Evolutionary conservation across 1,140 invertebrate genomes (phyloP), one percentile per base, ranked within the genome.

Genomic region (Lucilia cuprina): DNA sequence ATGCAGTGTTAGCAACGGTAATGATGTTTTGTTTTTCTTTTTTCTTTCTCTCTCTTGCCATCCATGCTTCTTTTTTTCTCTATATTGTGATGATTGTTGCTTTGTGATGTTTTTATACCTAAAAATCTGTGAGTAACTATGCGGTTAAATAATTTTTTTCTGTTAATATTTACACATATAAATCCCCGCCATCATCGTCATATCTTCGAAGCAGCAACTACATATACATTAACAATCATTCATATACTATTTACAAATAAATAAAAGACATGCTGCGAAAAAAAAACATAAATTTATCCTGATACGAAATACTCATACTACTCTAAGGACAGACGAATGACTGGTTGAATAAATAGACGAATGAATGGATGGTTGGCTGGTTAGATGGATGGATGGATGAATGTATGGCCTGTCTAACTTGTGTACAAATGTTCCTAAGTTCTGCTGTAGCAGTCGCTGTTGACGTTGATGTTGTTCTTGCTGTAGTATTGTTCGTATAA

Each of bases 81-180:
- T 30, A 30, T 30, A 10, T n/a, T 19, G 7, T 21, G 65, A 70
- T 70, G 19, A 9, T 65, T 30, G 60, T 17, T 70, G 65, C n/a
- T 70, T 19, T 70, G 4, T 21, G n/a, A 21, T 55, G 12, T 55
- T 55, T 70, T 70, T 70, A 21, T 60, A 21, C 10, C 0, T 70
- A 70, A 30, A 70, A 70, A 70, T 21, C 65, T 25, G 65, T 70
- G 65, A 70, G 65, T 70, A 70, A 70, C 65, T 21, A 70, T 70
- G 65, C 65, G 65, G 65, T 70, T 70, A 70, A 70, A 70, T 14
- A 55, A 1, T 10, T 55, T 14, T 55, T 14, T 55, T 14, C 50
- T 49, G 13, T 55, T 55, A 0, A 55, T 55, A 55, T 55, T 55
- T n/a, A 55, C 12, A 55, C 50, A 55, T 17, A 55, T 13, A 55